phyloP scores from a whole-genome alignment of 2,797 vertebrate genomes.

The Pagetopsis macropterus region DNA sequence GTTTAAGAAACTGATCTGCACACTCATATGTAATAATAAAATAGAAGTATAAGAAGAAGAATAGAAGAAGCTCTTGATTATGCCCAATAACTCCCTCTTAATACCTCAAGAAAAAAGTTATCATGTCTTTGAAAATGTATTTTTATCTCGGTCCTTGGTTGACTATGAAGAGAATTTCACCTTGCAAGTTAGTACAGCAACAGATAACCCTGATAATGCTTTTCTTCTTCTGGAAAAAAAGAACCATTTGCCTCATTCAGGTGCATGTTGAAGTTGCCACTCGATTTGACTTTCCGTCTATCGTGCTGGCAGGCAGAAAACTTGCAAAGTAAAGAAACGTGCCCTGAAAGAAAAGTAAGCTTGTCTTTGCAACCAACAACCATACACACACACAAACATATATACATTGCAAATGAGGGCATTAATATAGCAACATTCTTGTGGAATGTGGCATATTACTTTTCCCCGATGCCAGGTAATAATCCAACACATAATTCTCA shows the following conservation, averaged over 20 bases:
- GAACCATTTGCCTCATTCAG: slow-evolving; percentile 13
- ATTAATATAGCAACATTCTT: slow-evolving; percentile 44
- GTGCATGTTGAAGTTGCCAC: not conserved
- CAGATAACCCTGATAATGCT: not conserved
- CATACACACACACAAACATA: slow-evolving; percentile 6
- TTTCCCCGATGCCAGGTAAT: slow-evolving; percentile 59
- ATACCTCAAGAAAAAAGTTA: not conserved
- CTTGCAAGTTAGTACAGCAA: not conserved
- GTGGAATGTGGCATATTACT: slow-evolving; percentile 27
- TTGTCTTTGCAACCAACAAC: slow-evolving; percentile 4
- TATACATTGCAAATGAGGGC: slow-evolving; percentile 47
- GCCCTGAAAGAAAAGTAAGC: slow-evolving; percentile 12
- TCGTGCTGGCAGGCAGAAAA: slow-evolving; percentile 17
- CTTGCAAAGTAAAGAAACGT: slow-evolving; percentile 20
- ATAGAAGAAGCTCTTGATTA: not conserved
- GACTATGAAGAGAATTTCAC: not conserved
- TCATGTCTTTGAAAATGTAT: not conserved
- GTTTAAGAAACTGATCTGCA: not conserved
- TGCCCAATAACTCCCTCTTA: not conserved
- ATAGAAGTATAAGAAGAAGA: not conserved
- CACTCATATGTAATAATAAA: not conserved
- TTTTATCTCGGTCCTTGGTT: not conserved
- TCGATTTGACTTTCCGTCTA: not conserved
- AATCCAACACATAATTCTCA: slow-evolving; percentile 61
- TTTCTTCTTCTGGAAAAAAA: not conserved